Evolutionary conservation across 2,797 vertebrate genomes (phyloP), one percentile per base, ranked within the genome.

Genomic region (Ataeniobius toweri): DNA sequence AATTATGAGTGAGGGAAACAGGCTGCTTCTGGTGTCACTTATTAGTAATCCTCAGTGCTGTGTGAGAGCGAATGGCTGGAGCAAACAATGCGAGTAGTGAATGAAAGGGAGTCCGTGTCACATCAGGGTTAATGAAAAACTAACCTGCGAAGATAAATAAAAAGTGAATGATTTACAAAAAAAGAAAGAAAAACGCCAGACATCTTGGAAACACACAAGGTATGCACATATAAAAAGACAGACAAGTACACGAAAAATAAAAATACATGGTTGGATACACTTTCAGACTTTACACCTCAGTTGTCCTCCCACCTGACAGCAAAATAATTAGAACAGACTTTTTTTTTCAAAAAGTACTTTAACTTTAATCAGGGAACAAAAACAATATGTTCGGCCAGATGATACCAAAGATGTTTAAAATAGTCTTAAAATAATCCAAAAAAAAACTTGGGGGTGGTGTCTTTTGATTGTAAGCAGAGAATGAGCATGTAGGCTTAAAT

Each of bases 71-170:
- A 89, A 84, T n/a, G 74, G 84, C 89, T 88, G 80, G 55, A 86
- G 84, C 50, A 80, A 85, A 93, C 91, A 93, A 92, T 89, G 84
- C 71, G 28, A 71, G 69, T 58, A 74, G 81, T 75, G 89, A 87
- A 89, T 89, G 85, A 93, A 90, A 92, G 83, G 82, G 88, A 90
- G 87, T 91, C 84, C 82, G 86, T 93, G 91, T 91, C 84, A 80
- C 82, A 14, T 80, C 80, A 9, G 86, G 91, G 91, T 94, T 93
- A 93, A 93, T 93, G 89, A 92, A 92, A 89, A 87, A 92, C 91
- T 87, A 87, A 92, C 88, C 85, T 89, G 87, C 86, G 89, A 91
- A 92, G 88, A 92, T 91, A 92, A 89, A 92, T 92, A 89, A 84
- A 86, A 90, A 88, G 88, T 89, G 65, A 91, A 93, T 89, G 85